Conservation (phyloP, 2,797 vertebrate genomes). For the Cryptoblepharus egeriae region DNA sequence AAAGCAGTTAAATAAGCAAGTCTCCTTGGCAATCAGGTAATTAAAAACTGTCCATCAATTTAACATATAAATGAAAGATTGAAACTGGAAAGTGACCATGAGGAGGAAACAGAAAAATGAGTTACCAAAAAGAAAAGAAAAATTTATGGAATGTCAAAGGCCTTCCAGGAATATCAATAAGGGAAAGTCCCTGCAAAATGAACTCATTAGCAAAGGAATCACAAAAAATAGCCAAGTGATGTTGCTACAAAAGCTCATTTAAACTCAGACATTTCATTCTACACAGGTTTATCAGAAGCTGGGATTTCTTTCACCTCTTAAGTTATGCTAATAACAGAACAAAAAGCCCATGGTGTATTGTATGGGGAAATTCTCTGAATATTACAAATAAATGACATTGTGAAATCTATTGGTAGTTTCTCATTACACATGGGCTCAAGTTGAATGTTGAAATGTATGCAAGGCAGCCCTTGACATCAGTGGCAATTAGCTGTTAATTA, state of each 20-base stretch:
- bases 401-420: not conserved
- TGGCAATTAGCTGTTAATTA: not conserved
- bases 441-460: not conserved
- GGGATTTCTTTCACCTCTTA: not conserved
- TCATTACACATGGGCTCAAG: not conserved
- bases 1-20: conserved; percentile 49
- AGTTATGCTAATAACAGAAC: conserved; percentile 17
- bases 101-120: conserved; percentile 35
- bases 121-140: conserved; percentile 41
- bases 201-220: conserved; percentile 57
- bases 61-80: conserved; percentile 63
- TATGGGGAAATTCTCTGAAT: conserved; percentile 36
- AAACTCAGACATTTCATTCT: conserved; percentile 8
- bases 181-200: conserved; percentile 63
- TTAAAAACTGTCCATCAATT: conserved; percentile 63
- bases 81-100: conserved; percentile 53
- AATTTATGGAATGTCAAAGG: conserved; percentile 52
- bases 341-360: conserved; percentile 12
- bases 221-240: conserved; percentile 34
- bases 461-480: not conserved
- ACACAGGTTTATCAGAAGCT: conserved; percentile 30
- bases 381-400: conserved; percentile 17
- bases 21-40: conserved; percentile 63
- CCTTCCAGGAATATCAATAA: conserved; percentile 60
- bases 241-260: conserved; percentile 33